phyloP scores from a whole-genome alignment of 2,888 invertebrate genomes.

The Eupsilia transversa region DNA sequence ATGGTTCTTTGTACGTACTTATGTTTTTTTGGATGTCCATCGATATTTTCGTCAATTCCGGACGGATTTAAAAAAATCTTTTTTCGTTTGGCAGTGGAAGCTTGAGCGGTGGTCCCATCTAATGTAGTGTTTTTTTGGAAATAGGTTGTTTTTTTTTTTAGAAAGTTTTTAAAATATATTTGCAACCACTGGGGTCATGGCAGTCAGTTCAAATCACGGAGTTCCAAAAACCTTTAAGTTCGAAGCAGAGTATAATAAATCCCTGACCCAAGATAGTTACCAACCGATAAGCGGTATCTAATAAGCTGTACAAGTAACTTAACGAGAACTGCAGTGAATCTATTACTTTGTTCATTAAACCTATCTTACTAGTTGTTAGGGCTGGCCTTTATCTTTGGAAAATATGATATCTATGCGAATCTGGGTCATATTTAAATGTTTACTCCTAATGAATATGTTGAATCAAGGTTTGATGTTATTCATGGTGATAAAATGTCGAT shows the following conservation, averaged over 20 bases:
- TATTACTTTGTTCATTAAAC: slow-evolving; percentile 37
- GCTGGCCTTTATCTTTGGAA: slow-evolving; percentile 44
- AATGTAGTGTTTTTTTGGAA: too few relatives aligned
- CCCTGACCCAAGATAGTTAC: background rate
- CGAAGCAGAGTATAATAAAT: background rate
- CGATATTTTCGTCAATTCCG: too few relatives aligned
- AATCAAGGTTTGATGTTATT: slow-evolving; percentile 41
- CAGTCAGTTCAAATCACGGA: background rate
- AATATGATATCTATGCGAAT: slow-evolving; percentile 36
- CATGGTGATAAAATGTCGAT: slow-evolving; percentile 34
- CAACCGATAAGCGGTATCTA: background rate
- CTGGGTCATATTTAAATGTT: slow-evolving; percentile 56
- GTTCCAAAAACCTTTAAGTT: too few relatives aligned
- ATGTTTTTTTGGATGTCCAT: too few relatives aligned
- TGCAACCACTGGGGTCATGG: background rate
- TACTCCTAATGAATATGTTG: slow-evolving; percentile 47
- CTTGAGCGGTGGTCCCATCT: too few relatives aligned
- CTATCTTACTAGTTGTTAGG: slow-evolving; percentile 20
- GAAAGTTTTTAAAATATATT: too few relatives aligned
- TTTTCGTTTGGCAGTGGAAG: too few relatives aligned
- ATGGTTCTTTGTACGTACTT: too few relatives aligned
- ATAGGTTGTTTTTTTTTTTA: too few relatives aligned
- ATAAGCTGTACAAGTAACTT: background rate
- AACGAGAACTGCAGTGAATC: slow-evolving; percentile 34
- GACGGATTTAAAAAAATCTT: too few relatives aligned